Evolutionary conservation across 2,888 invertebrate species (phyloP).

Genomic region (Machimus rusticus): DNA sequence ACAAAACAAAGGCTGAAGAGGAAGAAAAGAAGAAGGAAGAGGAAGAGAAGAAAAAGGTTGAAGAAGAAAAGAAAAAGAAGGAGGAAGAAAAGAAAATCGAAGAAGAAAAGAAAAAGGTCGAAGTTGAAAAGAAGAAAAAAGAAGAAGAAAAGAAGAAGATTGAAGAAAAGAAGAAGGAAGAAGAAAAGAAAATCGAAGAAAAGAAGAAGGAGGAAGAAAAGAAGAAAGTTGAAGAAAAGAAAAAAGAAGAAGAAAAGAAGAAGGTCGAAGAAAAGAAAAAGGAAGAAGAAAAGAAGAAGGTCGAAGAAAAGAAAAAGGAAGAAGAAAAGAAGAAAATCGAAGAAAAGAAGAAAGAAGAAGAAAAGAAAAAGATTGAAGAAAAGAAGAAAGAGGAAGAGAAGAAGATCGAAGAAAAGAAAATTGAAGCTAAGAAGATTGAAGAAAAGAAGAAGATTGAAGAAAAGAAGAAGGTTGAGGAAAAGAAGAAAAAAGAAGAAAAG

Average conservation of each 20-base stretch:
- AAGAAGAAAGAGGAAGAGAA: conserved; percentile 62
- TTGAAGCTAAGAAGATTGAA: conserved; percentile 61
- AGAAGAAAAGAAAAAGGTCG: conserved; percentile 42
- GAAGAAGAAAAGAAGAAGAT: conserved; percentile 57
- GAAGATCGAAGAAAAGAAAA: conserved; percentile 65
- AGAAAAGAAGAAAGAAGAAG: conserved; percentile 46
- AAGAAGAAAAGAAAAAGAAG: conserved; percentile 65
- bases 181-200: conserved; percentile 56
- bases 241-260: conserved; percentile 44
- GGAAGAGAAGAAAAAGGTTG: conserved; percentile 59
- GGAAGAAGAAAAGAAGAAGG: conserved; percentile 55
- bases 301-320: conserved; percentile 45
- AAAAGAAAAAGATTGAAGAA: conserved; percentile 52
- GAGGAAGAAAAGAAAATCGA: conserved; percentile 51
- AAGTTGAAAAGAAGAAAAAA: conserved; percentile 51
- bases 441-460: conserved; percentile 36
- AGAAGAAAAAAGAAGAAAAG: conserved; percentile 54
- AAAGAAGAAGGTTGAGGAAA: conserved; percentile 43
- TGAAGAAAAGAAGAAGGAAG: conserved; percentile 56
- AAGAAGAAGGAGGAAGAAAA: conserved; percentile 58
- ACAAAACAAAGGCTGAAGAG: conserved; percentile 54
- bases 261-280: conserved; percentile 53
- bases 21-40: conserved; percentile 51
- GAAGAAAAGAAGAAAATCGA: conserved; percentile 44
- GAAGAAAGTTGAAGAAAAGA: conserved; percentile 49